These are phyloP conservation scores for Coendou prehensilis DNA, from an alignment of 2,797 vertebrate genomes.

Conservation along the genomic window DNA sequence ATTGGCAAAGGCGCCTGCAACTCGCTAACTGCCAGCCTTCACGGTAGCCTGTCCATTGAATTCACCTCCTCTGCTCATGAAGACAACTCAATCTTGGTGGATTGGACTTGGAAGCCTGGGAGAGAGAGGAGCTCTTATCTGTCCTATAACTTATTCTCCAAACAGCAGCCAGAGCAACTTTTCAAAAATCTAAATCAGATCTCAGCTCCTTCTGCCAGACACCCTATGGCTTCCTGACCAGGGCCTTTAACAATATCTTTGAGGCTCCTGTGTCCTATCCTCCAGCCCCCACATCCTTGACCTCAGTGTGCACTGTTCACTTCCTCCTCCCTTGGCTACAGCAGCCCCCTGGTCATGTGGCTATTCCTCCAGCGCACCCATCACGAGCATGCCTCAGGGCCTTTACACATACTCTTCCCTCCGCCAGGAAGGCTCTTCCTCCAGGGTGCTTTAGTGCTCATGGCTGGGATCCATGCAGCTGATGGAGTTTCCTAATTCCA, in stretches of 20 bases:
- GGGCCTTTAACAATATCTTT: no score
- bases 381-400: not conserved
- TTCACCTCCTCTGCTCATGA: accelerated
- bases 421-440: not conserved
- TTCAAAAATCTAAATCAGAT: not conserved
- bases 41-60: not conserved
- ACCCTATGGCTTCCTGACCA: not conserved
- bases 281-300: no score
- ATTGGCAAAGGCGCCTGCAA: not conserved
- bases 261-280: no score
- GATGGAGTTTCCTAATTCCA: not conserved
- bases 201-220: not conserved
- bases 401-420: not conserved
- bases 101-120: not conserved
- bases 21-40: not conserved
- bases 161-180: not conserved
- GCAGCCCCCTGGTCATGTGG: not conserved
- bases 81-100: not conserved
- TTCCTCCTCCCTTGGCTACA: not conserved
- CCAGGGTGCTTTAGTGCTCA: not conserved
- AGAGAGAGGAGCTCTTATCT: not conserved
- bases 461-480: not conserved
- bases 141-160: not conserved
- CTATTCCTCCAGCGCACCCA: not conserved
- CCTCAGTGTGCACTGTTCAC: not conserved